These are phyloP conservation scores for Aphyosemion australe DNA, from an alignment of 2,113 vertebrate genomes.

Conservation along the genomic window DNA sequence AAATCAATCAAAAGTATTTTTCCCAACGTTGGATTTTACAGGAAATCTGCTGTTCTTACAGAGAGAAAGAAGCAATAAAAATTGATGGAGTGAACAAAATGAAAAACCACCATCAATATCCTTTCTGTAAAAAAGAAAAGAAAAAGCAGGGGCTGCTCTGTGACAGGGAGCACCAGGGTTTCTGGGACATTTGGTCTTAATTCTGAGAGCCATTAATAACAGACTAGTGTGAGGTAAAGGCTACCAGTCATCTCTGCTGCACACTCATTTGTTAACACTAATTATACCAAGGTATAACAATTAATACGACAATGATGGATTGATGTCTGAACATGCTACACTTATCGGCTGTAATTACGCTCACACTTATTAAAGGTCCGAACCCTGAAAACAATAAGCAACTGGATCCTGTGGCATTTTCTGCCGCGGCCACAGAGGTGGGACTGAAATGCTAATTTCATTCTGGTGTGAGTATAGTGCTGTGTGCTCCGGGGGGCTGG, in stretches of 20 bases:
- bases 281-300: conserved; percentile 46
- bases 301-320: conserved; percentile 32
- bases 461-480: conserved; percentile 14
- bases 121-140: background rate
- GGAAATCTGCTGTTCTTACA: background rate
- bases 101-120: conserved; percentile 4
- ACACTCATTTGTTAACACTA: conserved; percentile 44
- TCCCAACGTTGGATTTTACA: background rate
- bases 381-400: conserved; percentile 7
- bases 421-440: conserved; percentile 4
- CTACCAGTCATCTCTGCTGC: conserved; percentile 25
- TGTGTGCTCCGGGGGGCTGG: conserved; percentile 43
- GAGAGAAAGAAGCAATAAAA: background rate
- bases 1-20: background rate
- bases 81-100: background rate
- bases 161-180: conserved; percentile 18
- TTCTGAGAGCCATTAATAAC: conserved; percentile 45
- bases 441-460: conserved; percentile 46
- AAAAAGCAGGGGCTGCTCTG: background rate
- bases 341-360: conserved; percentile 24
- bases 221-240: conserved; percentile 11
- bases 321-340: conserved; percentile 17
- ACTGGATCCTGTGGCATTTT: background rate
- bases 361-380: conserved; percentile 11
- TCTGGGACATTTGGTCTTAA: conserved; percentile 25